phyloP scores from a whole-genome alignment of 2,113 vertebrate species.

The Pteronura brasiliensis region DNA sequence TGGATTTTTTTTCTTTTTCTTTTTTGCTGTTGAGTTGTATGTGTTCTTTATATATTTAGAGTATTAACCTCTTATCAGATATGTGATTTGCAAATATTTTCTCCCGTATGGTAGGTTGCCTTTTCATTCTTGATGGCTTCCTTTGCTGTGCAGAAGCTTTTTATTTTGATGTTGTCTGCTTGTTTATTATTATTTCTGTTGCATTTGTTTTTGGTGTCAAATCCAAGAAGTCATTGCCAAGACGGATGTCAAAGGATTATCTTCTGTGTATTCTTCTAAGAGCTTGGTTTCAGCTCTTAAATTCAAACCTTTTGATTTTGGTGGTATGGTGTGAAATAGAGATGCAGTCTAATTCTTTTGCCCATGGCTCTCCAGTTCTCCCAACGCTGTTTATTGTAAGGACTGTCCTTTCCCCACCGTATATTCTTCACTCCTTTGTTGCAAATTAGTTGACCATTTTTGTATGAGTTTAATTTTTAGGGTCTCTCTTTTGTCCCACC shows the following conservation, averaged over 20 bases:
- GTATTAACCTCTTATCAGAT: neutral
- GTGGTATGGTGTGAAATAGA: neutral
- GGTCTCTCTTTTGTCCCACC: neutral
- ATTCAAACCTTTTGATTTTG: neutral
- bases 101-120: neutral
- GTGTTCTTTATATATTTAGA: neutral
- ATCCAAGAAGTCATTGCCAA: neutral
- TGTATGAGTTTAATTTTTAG: neutral
- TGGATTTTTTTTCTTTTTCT: neutral
- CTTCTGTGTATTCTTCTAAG: neutral
- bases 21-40: neutral
- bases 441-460: neutral
- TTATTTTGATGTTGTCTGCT: neutral
- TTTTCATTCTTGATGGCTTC: neutral
- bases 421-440: neutral
- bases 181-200: neutral
- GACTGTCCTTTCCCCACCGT: neutral
- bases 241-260: neutral
- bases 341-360: neutral
- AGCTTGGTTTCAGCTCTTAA: neutral
- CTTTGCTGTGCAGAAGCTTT: neutral
- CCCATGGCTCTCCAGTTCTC: neutral
- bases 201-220: neutral
- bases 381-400: neutral
- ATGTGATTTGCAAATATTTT: neutral